Conservation (phyloP, 2,797 vertebrate genomes). For the Hylomyscus alleni region DNA sequence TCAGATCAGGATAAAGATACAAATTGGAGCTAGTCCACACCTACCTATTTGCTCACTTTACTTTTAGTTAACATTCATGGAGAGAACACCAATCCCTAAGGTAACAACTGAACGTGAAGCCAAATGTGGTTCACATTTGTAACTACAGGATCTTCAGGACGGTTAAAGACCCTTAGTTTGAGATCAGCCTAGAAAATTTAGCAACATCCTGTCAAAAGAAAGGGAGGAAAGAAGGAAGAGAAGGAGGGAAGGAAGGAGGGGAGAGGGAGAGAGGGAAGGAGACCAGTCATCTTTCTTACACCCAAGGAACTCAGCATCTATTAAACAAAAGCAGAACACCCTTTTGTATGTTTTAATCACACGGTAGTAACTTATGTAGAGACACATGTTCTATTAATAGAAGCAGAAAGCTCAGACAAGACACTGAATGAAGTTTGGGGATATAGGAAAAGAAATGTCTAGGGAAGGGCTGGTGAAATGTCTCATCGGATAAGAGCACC, state of each 20-base stretch:
- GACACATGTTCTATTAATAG: background rate
- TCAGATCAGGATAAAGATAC: background rate
- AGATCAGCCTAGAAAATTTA: background rate
- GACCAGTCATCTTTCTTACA: background rate
- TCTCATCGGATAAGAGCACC: too few species aligned
- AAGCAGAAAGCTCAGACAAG: background rate
- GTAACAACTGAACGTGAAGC: background rate
- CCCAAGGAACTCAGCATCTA: background rate
- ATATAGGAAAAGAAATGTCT: background rate
- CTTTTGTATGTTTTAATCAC: background rate
- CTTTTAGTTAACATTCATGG: background rate
- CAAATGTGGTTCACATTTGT: background rate
- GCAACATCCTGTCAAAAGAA: background rate
- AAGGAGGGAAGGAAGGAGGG: background rate
- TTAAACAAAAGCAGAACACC: background rate
- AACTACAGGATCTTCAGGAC: background rate
- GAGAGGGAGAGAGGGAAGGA: background rate
- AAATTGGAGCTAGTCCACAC: background rate
- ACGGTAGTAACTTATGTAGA: background rate
- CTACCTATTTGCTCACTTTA: background rate
- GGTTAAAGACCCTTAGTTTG: background rate
- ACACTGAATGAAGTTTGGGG: background rate
- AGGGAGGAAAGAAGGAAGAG: background rate
- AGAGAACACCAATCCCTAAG: background rate
- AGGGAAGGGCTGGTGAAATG: too few species aligned